Evolutionary conservation across 2,113 vertebrate species (phyloP), one percentile per base, ranked within the genome.

Genomic region (Rhabdomys dilectus): DNA sequence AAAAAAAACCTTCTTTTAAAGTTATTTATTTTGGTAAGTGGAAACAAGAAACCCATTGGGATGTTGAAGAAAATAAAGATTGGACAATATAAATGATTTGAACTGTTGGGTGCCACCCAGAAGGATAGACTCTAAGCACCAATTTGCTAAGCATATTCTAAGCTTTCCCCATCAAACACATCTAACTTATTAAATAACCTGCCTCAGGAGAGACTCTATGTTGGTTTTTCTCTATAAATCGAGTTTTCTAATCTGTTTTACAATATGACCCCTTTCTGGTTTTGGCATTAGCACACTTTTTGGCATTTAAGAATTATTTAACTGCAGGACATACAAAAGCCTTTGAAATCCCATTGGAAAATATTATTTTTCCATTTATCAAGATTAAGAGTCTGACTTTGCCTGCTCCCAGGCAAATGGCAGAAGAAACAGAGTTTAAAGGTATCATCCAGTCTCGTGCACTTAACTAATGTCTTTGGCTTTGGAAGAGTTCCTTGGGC

Each of bases 171-270:
- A 94, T 75, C n/a, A 96, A 96, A 77, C 21, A 86, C 56, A 85
- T 94, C 77, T 91, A 90, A 80, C 51, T 93, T 97, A 91, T 92
- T 97, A 96, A 95, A 93, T 91, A 96, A 97, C 4, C 10, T 91
- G 88, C 95, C 92, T 91, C 17, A 16, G 77, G 94, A 97, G 93
- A 95, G 84, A 89, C 34, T 58, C 39, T 51, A 72, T 34, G 84
- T 76, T 96, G 80, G 81, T 75, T 94, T 94, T 70, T 19, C 88
- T 89, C 7, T 81, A 77, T 93, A 93, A 96, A 90, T 94, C 31
- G 26, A 96, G 84, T 91, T 96, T 76, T 97, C 45, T 89, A 91
- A 97, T 95, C 94, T 94, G 95, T 97, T 97, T 97, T 94, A 97
- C 39, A 91, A 95, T 95, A 85, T 90, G 70, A 95, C 78, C 77